These are phyloP conservation scores for Temnothorax curvispinosus DNA, from an alignment of 1,140 invertebrate genomes.

Conservation along the genomic window DNA sequence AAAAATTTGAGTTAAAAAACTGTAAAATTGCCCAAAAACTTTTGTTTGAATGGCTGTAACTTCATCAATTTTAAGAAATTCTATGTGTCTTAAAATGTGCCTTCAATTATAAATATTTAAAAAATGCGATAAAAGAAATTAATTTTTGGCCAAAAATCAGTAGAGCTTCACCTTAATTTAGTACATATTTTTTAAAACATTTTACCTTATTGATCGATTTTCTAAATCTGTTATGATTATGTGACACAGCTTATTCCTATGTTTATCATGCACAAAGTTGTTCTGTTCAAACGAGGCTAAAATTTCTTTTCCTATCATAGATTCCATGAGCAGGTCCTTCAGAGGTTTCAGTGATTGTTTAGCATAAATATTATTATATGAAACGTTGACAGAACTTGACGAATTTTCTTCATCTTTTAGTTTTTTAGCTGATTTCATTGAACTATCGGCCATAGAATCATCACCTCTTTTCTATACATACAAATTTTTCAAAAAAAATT, in stretches of 20 bases:
- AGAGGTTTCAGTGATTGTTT: background rate
- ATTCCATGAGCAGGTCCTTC: background rate
- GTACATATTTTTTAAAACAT: background rate
- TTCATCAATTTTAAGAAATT: background rate
- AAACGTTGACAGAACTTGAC: background rate
- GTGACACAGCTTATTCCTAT: background rate
- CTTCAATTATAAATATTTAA: background rate
- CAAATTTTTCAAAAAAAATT: background rate
- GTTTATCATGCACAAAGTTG: background rate
- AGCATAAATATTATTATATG: background rate
- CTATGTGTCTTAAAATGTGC: background rate
- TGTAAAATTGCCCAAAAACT: background rate
- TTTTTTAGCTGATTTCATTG: background rate
- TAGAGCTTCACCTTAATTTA: background rate
- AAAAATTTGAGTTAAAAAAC: background rate
- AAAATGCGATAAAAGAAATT: background rate
- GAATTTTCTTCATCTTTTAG: background rate
- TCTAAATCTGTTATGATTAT: background rate
- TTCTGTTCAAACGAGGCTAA: background rate
- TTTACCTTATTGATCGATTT: background rate
- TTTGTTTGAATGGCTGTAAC: background rate
- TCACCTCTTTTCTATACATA: background rate
- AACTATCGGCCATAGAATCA: background rate
- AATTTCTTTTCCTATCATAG: background rate
- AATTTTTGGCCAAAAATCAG: background rate